Conservation (phyloP, 1,140 invertebrate species). For the Charaxes varanes region DNA sequence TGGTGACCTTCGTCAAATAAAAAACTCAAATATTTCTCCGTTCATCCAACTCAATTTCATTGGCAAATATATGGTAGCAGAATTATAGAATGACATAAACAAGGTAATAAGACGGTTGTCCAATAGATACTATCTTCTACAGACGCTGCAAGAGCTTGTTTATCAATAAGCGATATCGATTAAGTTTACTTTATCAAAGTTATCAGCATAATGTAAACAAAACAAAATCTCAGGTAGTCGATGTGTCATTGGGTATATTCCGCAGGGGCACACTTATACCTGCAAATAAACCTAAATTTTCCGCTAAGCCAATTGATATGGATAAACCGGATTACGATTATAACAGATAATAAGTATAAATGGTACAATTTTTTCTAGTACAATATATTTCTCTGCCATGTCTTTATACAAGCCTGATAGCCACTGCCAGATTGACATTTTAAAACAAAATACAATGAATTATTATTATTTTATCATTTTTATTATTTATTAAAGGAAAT, state of each 20-base stretch:
- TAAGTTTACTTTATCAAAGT: conserved; percentile 26
- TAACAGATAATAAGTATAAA: no score
- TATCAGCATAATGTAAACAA: conserved; percentile 44
- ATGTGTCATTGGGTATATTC: conserved; percentile 23
- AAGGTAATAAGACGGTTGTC: conserved; percentile 4
- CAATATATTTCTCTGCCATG: no score
- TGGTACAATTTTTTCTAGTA: no score
- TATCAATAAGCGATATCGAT: conserved; percentile 41
- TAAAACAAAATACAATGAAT: no score
- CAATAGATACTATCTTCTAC: conserved; percentile 8
- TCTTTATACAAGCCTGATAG: no score
- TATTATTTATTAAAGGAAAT: no score
- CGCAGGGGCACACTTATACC: no score
- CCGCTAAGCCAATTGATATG: no score
- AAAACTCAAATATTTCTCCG: conserved; percentile 57
- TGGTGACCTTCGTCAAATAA: conserved; percentile 56
- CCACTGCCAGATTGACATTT: no score
- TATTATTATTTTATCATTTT: no score
- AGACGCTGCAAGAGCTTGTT: conserved; percentile 17
- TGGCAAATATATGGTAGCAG: conserved; percentile 16
- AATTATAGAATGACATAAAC: conserved; percentile 17
- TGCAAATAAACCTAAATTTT: no score
- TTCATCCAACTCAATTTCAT: conserved; percentile 48
- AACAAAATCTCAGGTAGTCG: conserved; percentile 26
- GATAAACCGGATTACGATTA: no score